phyloP scores from a whole-genome alignment of 1,140 invertebrate species.

The Hycleus phaleratus region DNA sequence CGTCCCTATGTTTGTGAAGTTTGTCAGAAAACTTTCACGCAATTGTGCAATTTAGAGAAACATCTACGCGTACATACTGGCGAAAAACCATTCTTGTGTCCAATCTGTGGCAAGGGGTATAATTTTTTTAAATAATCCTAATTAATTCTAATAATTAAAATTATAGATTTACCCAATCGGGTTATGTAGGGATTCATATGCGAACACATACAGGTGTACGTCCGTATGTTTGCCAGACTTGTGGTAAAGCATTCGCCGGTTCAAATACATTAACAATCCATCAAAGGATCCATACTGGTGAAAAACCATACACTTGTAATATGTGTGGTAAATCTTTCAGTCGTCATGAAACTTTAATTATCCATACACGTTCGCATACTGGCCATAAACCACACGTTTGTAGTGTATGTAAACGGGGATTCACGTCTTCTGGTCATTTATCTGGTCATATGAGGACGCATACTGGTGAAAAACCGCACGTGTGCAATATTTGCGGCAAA shows the following conservation, averaged over 20 bases:
- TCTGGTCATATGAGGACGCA: conserved; percentile 37
- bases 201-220: conserved; percentile 45
- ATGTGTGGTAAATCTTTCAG: conserved; percentile 52
- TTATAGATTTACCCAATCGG: conserved; percentile 41
- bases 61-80: conserved; percentile 43
- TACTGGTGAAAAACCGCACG: conserved; percentile 34
- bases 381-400: conserved; percentile 43
- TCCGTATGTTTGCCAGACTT: conserved; percentile 42
- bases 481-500: conserved; percentile 34
- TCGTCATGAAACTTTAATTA: conserved; percentile 39
- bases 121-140: background rate
- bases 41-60: conserved; percentile 47
- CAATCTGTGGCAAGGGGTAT: conserved; percentile 49
- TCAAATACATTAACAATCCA: conserved; percentile 46
- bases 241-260: conserved; percentile 43
- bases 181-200: conserved; percentile 45
- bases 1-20: conserved; percentile 61
- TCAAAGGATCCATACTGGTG: conserved; percentile 54
- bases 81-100: conserved; percentile 45
- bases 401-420: conserved; percentile 40
- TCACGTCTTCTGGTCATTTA: conserved; percentile 35
- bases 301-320: conserved; percentile 53
- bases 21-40: conserved; percentile 62
- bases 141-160: background rate
- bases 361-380: conserved; percentile 42